A percentile compares a stretch with the other conserved stretches of the same genome.
Conservation (phyloP, 2,113 vertebrate genomes). For the Vireo altiloquus region DNA sequence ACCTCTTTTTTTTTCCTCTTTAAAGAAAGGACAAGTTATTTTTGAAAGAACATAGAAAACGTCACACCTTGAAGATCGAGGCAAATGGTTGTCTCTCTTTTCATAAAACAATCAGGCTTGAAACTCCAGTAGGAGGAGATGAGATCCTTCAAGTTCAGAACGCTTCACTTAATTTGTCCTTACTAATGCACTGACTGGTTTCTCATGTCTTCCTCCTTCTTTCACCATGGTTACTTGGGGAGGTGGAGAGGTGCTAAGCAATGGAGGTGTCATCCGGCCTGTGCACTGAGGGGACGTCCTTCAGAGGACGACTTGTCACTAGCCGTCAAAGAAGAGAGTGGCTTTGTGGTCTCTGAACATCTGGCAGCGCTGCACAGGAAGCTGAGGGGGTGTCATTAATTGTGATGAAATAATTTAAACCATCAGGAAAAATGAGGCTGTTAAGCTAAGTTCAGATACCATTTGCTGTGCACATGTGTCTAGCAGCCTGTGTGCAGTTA, state of each 20-base stretch:
- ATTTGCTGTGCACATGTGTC: constrained; percentile 83
- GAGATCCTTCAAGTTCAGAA: constrained; percentile 49
- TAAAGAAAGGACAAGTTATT: background rate
- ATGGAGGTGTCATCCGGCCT: constrained; percentile 77
- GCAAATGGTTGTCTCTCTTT: background rate
- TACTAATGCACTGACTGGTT: constrained; percentile 53
- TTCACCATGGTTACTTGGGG: constrained; percentile 68
- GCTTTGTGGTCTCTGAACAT: constrained; percentile 94
- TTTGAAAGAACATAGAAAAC: background rate
- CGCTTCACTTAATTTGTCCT: constrained; percentile 59
- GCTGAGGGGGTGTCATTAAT: constrained; percentile 95
- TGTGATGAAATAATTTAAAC: constrained; percentile 99
- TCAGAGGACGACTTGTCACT: constrained; percentile 92
- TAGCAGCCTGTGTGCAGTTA: constrained; percentile 76
- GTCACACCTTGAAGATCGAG: background rate
- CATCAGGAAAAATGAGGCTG: constrained; percentile 98
- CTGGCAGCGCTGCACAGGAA: constrained; percentile 89
- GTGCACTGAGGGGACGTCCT: constrained; percentile 81
- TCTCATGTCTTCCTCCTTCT: constrained; percentile 65
- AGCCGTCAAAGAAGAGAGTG: constrained; percentile 85
- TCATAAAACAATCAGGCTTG: constrained; percentile 28
- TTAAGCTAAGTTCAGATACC: constrained; percentile 91
- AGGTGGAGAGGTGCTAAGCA: constrained; percentile 75
- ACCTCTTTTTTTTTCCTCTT: background rate
- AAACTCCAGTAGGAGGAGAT: constrained; percentile 24